phyloP scores from a whole-genome alignment of 2,888 invertebrate species.

The Napeogenes sylphis region DNA sequence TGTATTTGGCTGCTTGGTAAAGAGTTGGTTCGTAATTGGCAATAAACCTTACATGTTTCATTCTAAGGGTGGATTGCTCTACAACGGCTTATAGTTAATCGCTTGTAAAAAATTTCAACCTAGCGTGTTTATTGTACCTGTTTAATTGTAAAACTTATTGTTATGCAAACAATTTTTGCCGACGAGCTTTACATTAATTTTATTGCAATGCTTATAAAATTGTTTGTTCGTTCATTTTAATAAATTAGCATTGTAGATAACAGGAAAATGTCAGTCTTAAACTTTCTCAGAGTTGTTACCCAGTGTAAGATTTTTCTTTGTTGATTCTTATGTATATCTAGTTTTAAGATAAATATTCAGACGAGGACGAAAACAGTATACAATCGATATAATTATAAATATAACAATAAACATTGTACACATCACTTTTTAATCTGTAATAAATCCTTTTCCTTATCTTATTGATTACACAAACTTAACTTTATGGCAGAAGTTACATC shows the following conservation, averaged over 20 bases:
- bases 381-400: too few species aligned
- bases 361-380: too few species aligned
- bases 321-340: too few species aligned
- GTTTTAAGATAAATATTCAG: too few species aligned
- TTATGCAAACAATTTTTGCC: not conserved
- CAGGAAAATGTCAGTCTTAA: too few species aligned
- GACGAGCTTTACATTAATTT: not conserved
- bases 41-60: conserved; percentile 59
- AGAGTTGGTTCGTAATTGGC: conserved; percentile 64
- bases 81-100: conserved; percentile 43
- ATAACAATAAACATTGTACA: too few species aligned
- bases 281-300: too few species aligned
- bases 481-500: conserved; percentile 7
- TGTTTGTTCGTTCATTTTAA: too few species aligned
- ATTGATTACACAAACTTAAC: conserved; percentile 7
- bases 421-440: conserved; percentile 6
- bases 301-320: too few species aligned
- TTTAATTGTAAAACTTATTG: conserved; percentile 47
- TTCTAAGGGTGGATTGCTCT: conserved; percentile 41
- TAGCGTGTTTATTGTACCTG: conserved; percentile 52
- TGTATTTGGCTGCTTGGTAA: conserved; percentile 39
- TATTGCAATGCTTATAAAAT: too few species aligned
- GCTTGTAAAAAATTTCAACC: conserved; percentile 47
- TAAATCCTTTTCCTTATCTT: conserved; percentile 9
- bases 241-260: too few species aligned